Evolutionary conservation across 2,888 invertebrate species (phyloP), one percentile per base, ranked within the genome.

Genomic region (Papilio protenor): DNA sequence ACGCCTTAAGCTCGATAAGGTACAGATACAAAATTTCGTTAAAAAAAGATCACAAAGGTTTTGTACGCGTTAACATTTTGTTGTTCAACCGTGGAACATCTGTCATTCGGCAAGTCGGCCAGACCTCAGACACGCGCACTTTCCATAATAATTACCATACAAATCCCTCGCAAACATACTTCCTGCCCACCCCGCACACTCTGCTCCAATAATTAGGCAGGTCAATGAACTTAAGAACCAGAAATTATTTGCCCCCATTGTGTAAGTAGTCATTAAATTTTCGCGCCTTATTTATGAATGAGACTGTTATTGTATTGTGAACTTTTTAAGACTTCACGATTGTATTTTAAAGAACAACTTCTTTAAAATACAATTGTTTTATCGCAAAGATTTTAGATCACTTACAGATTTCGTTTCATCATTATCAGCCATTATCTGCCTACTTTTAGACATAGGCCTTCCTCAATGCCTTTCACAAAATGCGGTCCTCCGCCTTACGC

Each of bases 131-230:
- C 75, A 57, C 73, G 70, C 47, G 61, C 61, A 77, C 49, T 78
- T 78, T 74, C 74, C 74, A 75, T 75, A 78, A 78, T 75, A 78
- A 78, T 78, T 52, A 74, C 77, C 77, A 78, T 78, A 75, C 75
- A 78, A 78, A 75, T 78, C 77, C 71, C 52, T 69, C 69, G 70
- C 74, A 74, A 77, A 77, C 74, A 52, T 40, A 75, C 77, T 77
- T 77, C 77, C 77, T 77, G 77, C 71, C 77, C 57, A 74, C 73
- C 74, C 52, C 73, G 73, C 69, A 23, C 61, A 47, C 49, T 40
- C 70, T 16, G 59, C 69, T 21, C 69, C 47, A 73, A 75, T 61
- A 77, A 77, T 77, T 75, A 75, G 77, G 59, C 55, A 57, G 77
- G 74, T 77, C 75, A 52, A 74, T 52, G 77, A 71, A 74, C 77